A percentile compares a stretch with the other conserved stretches of the same genome.
phyloP scores from a whole-genome alignment of 2,797 vertebrate genomes.

The Thalassophryne amazonica region DNA sequence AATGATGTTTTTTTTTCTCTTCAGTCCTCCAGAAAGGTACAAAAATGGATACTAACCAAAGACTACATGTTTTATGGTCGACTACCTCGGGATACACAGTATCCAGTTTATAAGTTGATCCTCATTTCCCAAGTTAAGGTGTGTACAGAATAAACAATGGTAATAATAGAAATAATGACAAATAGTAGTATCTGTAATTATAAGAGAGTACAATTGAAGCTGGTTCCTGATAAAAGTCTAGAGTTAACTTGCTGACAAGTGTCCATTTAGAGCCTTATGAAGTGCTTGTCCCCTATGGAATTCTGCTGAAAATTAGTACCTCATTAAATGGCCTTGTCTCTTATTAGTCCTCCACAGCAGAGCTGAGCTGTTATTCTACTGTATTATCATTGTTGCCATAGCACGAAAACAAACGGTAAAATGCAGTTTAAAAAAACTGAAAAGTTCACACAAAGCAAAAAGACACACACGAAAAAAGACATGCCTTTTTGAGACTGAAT shows the following conservation, averaged over 20 bases:
- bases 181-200: constrained; percentile 71
- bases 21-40: constrained; percentile 94
- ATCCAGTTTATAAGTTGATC: constrained; percentile 96
- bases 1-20: constrained; percentile 86
- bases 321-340: constrained; percentile 62
- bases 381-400: constrained; percentile 68
- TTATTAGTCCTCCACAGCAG: constrained; percentile 46
- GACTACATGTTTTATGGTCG: constrained; percentile 92
- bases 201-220: constrained; percentile 74
- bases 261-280: constrained; percentile 48
- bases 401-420: constrained; percentile 41
- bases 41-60: constrained; percentile 95
- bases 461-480: constrained; percentile 37
- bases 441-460: constrained; percentile 34
- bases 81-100: constrained; percentile 99
- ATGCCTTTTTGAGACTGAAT: constrained; percentile 45
- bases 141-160: constrained; percentile 79
- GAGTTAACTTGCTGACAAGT: constrained; percentile 55
- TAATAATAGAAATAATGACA: constrained; percentile 71
- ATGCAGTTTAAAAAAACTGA: constrained; percentile 46
- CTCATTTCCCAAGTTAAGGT: constrained; percentile 90
- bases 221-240: constrained; percentile 72
- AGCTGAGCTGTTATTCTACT: constrained; percentile 64
- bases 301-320: constrained; percentile 66
- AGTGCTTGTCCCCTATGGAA: constrained; percentile 55